Evolutionary conservation across 2,113 vertebrate genomes (phyloP), one percentile per base, ranked within the genome.

Genomic region (Ammodytes marinus): DNA sequence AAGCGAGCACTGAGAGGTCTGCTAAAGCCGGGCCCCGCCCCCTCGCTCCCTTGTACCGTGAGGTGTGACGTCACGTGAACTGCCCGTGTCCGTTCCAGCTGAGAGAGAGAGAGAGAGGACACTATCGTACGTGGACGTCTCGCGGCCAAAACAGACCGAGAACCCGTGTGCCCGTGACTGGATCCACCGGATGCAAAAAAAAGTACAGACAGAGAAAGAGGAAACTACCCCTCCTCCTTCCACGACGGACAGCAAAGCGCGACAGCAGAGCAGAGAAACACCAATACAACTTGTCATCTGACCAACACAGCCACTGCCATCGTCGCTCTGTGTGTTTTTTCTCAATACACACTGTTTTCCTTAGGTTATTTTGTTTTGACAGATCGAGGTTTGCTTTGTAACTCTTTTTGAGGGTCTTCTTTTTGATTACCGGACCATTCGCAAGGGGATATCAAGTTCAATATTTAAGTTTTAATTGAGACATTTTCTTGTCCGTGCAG

Each of bases 21-120:
- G 59, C 37, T 46, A 70, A 53, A 57, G 46, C 53, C 6, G 42
- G 12, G 65, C 77, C 72, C 43, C 88, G 67, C 86, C 90, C 69
- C 63, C 54, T 46, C 58, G 37, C 68, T 74, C 70, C 79, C 70
- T 83, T 83, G 83, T 79, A 87, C 83, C 50, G 71, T 57, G 88
- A 72, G 91, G 72, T 74, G 92, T 95, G 95, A 95, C 95, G 95
- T 95, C 95, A 95, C 95, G 90, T 92, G 93, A 94, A 86, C 88
- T 78, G 83, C 93, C 93, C 93, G 94, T 94, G 95, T 95, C 90
- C 71, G 91, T 92, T 95, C 95, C 95, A 95, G 93, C 95, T 96
- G 94, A 95, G 93, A 65, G 83, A 43, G 79, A 84, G 77, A 83
- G 89, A 65, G 46, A 74, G 77, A 49, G 83, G 79, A 74, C 52